Conservation (phyloP, 2,113 vertebrate genomes). For the human region GRCh38 chr9:123893501-123894000, state of each 20-base stretch:
- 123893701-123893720: neutral
- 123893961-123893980: constrained; percentile 23
- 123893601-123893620: neutral
- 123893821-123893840: constrained; percentile 39
- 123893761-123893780: constrained; percentile 40
- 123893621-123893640: neutral
- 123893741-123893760: neutral
- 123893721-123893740: constrained; percentile 41
- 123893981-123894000: constrained; percentile 9
- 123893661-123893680: neutral
- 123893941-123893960: constrained; percentile 14
- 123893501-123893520: neutral
- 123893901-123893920: constrained; percentile 36
- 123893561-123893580: neutral
- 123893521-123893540: neutral
- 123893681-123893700: neutral
- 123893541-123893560: neutral
- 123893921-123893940: neutral
- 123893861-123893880: constrained; percentile 31
- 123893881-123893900: constrained; percentile 8
- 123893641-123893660: neutral
- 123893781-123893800: constrained; percentile 31
- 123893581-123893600: neutral
- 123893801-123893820: constrained; percentile 9
- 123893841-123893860: constrained; percentile 21